Evolutionary conservation across 2,888 invertebrate species (phyloP).

Genomic region (Noctua pronuba): DNA sequence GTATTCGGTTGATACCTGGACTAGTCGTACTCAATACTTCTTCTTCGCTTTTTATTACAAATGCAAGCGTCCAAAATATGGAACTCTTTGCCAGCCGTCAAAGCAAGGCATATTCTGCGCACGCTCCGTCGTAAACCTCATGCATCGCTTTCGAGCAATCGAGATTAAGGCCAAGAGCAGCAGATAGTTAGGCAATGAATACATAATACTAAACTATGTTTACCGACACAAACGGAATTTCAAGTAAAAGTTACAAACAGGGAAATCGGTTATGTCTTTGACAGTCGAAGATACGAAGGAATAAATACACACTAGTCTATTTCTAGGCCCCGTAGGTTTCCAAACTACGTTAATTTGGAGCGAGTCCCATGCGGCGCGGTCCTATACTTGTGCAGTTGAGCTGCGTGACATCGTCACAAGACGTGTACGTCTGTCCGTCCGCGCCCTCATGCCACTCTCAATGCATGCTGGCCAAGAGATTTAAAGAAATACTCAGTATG

Average conservation of each 20-base stretch:
- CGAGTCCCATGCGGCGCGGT: constrained; percentile 10
- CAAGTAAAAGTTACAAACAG: neutral
- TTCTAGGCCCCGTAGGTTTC: constrained; percentile 1
- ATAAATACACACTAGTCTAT: neutral
- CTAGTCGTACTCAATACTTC: neutral
- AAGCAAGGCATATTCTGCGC: neutral
- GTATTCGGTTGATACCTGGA: neutral
- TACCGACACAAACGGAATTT: neutral
- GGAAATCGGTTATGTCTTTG: neutral
- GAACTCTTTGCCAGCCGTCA: neutral
- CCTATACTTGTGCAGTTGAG: constrained; percentile 19
- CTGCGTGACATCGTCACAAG: constrained; percentile 24
- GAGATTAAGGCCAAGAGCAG: no score
- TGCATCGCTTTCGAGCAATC: neutral
- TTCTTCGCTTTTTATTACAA: neutral
- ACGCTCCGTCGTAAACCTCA: neutral
- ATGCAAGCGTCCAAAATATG: neutral
- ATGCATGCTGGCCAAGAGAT: constrained; percentile 14
- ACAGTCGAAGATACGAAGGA: neutral
- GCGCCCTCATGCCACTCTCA: constrained; percentile 10
- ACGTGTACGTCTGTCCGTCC: constrained; percentile 15
- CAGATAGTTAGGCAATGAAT: neutral
- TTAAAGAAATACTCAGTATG: no score
- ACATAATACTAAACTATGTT: neutral
- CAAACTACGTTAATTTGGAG: constrained; percentile 20